Base-by-base conservation (phyloP, 2,888 invertebrate genomes). In the Desoria tigrina region DNA sequence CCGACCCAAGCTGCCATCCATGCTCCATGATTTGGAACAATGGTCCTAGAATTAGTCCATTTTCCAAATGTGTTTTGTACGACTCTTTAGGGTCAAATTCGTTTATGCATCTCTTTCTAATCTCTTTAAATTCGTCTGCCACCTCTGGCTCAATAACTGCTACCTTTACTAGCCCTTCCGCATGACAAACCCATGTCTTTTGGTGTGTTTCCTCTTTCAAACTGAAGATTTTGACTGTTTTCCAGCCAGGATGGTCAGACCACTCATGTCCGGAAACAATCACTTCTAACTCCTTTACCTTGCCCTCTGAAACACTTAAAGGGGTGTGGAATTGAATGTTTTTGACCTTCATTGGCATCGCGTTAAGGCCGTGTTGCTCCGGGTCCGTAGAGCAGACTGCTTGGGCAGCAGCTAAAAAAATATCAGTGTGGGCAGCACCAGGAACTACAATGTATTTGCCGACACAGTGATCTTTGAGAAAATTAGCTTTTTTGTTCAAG, bases 351-450 rank as follows among this genome's bases (percentile, higher is more conserved):
- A 72, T 39, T 9, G 72, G 67, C 11, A 65, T 24, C 2, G 21
- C 27, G 4, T 65, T 65, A 23, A 51, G 63, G 0, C 9, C 24
- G 32, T 51, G 39, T 0, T 50, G 24, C 3, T 66, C 63, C 2
- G 50, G 53, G 16, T 23, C 39, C 26, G 51, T 45, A 39, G 65
- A 59, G 9, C 56, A 37, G 7, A 66, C 42, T n/a, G 65, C 60
- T 9, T 56, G 37, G 14, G 69, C 72, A 27, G 65, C 72, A 14
- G 63, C 65, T 24, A 72, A 24, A 24, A 39, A 56, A 54, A 65
- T 67, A 56, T 72, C 72, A 3, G 69, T 45, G 32, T 55, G 69
- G 1, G 42, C 72, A 0, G 72, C 69, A 18, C 65, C 72, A 24
- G 72, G 69, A 24, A 69, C 55, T n/a, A 72, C 65, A 1, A 69